Percentiles rank a stretch among this genome's conserved stretches.
phyloP scores from a whole-genome alignment of 64 coral and sea anemone genomes.

The Orbicella faveolata region DNA sequence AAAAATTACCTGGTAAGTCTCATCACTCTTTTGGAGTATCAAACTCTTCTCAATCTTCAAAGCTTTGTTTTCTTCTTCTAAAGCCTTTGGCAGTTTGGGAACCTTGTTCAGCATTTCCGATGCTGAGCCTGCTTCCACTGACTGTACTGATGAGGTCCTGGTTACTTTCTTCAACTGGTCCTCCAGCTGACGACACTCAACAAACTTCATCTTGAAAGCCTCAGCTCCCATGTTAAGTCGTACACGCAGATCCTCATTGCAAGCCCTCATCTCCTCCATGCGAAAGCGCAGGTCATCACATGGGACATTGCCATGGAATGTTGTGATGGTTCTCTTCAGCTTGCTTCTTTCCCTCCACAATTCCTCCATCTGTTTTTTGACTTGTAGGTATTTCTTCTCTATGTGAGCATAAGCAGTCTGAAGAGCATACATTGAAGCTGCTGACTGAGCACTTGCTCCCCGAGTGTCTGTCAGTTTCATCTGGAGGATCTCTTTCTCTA shows the following conservation, averaged over 20 bases:
- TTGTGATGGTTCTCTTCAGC: conserved; percentile 68
- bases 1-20: conserved; percentile 36
- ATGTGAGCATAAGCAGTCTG: conserved; percentile 88
- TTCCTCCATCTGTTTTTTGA: conserved; percentile 77
- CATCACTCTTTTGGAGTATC: conserved; percentile 11
- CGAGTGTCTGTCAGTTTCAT: conserved; percentile 61
- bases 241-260: conserved; percentile 88
- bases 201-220: conserved; percentile 92
- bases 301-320: conserved; percentile 66
- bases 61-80: conserved; percentile 49
- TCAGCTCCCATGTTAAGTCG: conserved; percentile 94
- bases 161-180: conserved; percentile 70
- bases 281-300: conserved; percentile 76
- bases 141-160: conserved; percentile 44
- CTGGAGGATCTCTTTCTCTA: conserved; percentile 63
- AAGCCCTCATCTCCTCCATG: conserved; percentile 85
- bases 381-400: conserved; percentile 82
- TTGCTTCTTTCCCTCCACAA: conserved; percentile 89
- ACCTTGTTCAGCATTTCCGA: neutral
- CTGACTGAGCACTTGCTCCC: conserved; percentile 55
- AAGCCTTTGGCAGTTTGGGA: conserved; percentile 7
- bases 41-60: conserved; percentile 29
- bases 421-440: conserved; percentile 94
- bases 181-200: conserved; percentile 80
- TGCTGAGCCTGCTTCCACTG: neutral